Evolutionary conservation across 2,113 vertebrate species (phyloP), one percentile per base, ranked within the genome.

Genomic region (Myotis yumanensis): DNA sequence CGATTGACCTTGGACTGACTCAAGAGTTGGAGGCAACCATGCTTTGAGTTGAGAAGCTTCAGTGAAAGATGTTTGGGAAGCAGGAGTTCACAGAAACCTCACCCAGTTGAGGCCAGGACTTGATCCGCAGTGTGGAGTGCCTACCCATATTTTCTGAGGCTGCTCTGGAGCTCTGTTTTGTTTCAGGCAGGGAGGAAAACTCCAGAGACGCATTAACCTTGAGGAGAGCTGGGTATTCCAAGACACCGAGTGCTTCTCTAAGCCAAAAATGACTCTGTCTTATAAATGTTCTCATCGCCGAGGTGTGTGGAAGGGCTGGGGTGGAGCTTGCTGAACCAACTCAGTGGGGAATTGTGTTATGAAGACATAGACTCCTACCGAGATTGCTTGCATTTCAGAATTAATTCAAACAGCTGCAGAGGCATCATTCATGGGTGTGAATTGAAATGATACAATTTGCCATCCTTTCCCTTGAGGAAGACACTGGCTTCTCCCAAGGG

Each of bases 401-500:
- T 83, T 68, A 88, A 90, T 92, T 88, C 59, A 54, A 95, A 91
- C 73, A 94, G 90, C 83, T 52, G 69, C 86, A 91, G 82, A 79
- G 51, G 40, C 77, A 90, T 57, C 92, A 25, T 71, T 73, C 85
- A 64, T 59, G 82, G 68, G 10, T 71, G 17, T 95, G 94, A 95
- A 90, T 66, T 3, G 3, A 92, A 97, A 92, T 59, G 59, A 64
- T 76, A 57, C n/a, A n/a, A 40, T 92, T 75, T 82, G 35, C 54
- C 23, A 69, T 46, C 11, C 30, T 57, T 57, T 87, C 48, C 77
- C 82, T 80, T 30, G 43, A 88, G 77, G 48, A 83, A 95, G 77
- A 86, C 23, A 62, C 43, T 54, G 35, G 8, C 16, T 88, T 88
- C 32, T 93, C 87, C 82, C 43, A 46, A 59, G 20, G 37, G 57